A percentile compares a stretch with the other conserved stretches of the same genome.
phyloP scores from a whole-genome alignment of 2,888 invertebrate species.

The Tuberolachnus salignus region DNA sequence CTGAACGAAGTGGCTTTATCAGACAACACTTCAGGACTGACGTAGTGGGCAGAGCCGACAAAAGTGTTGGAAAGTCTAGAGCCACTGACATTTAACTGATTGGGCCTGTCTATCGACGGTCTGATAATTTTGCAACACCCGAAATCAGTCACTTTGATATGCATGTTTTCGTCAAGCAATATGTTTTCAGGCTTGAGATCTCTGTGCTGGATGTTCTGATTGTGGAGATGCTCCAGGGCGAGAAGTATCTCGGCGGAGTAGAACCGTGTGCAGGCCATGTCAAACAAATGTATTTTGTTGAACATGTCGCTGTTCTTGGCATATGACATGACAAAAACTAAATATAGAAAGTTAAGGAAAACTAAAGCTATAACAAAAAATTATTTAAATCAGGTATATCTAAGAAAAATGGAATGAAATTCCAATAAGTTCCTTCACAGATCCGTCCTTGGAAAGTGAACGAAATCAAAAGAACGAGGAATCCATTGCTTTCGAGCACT shows the following conservation, averaged over 20 bases:
- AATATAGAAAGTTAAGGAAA: slow-evolving; percentile 12
- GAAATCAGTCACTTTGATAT: slow-evolving; percentile 95
- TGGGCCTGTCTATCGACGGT: neutral
- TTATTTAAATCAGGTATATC: no score
- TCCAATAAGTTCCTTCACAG: no score
- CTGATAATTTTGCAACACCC: slow-evolving; percentile 84
- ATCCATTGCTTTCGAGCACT: no score
- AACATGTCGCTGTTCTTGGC: slow-evolving; percentile 95
- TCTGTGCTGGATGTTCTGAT: slow-evolving; percentile 87
- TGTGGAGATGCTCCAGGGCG: slow-evolving; percentile 90
- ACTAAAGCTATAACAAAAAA: no score
- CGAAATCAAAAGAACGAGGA: no score
- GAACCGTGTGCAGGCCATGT: slow-evolving; percentile 85
- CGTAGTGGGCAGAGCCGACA: slow-evolving; percentile 98
- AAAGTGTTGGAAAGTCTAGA: slow-evolving; percentile 79
- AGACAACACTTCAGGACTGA: slow-evolving; percentile 93
- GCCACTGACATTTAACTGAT: slow-evolving; percentile 62
- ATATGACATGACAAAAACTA: slow-evolving; percentile 91
- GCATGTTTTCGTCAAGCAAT: slow-evolving; percentile 92
- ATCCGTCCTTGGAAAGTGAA: no score
- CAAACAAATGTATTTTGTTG: slow-evolving; percentile 87
- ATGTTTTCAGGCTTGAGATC: slow-evolving; percentile 99
- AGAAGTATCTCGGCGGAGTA: slow-evolving; percentile 92
- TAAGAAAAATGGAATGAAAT: no score
- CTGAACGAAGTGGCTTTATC: slow-evolving; percentile 74